Conservation (phyloP, 2,888 invertebrate genomes). For the Andricus curvator region DNA sequence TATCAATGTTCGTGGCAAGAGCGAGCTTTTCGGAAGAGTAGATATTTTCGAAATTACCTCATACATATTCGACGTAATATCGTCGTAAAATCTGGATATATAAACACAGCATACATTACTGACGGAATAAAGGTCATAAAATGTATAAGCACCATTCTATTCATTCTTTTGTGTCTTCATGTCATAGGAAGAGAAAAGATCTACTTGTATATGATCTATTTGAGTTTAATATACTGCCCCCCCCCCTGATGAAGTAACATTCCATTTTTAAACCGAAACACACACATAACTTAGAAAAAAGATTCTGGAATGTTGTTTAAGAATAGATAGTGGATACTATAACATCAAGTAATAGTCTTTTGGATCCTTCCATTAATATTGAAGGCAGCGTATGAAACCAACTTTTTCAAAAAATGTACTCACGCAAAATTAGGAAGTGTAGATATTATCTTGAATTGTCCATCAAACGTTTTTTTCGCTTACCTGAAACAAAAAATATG, state of each 20-base stretch:
- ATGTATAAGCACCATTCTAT: not conserved
- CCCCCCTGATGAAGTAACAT: not conserved
- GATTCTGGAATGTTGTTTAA: not conserved
- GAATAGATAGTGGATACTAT: not conserved
- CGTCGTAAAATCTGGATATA: conserved; percentile 29
- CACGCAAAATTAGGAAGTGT: not conserved
- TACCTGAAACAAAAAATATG: conserved; percentile 30
- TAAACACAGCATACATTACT: not conserved
- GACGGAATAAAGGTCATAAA: conserved; percentile 29
- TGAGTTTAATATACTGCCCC: conserved; percentile 31
- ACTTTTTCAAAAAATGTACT: conserved; percentile 3
- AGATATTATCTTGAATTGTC: not conserved
- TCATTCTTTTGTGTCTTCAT: conserved; percentile 16
- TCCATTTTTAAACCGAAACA: not conserved
- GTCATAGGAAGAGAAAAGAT: not conserved
- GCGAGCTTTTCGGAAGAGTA: not conserved
- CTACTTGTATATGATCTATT: not conserved
- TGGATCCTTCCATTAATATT: no score
- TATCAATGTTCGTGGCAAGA: not conserved
- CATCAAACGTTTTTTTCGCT: not conserved
- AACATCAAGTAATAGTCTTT: not conserved
- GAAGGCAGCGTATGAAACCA: not conserved
- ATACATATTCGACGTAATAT: conserved; percentile 22
- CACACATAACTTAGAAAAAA: not conserved
- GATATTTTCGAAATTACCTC: conserved; percentile 31